Percentiles rank a stretch among this genome's conserved stretches.
These are phyloP conservation scores for Lagria hirta DNA, from an alignment of 2,888 invertebrate genomes.

Conservation along the genomic window DNA sequence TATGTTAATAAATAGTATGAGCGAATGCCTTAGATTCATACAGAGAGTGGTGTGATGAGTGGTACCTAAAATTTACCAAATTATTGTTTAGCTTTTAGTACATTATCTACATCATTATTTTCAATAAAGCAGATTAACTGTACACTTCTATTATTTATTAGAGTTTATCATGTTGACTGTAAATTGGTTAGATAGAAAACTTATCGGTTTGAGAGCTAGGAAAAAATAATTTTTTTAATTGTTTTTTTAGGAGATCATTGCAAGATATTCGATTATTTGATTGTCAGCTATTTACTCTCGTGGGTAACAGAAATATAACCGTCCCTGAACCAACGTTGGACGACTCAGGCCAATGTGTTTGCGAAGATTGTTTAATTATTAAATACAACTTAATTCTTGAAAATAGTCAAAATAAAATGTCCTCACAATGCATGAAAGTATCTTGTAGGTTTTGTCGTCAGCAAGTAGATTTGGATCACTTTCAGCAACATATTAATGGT, in stretches of 20 bases:
- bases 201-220: too few species aligned
- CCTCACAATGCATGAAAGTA: slow-evolving; percentile 15
- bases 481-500: slow-evolving; percentile 41
- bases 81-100: too few species aligned
- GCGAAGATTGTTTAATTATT: slow-evolving; percentile 48
- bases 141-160: too few species aligned
- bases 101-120: too few species aligned
- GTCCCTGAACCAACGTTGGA: slow-evolving; percentile 45
- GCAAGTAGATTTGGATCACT: slow-evolving; percentile 37
- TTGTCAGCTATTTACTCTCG: slow-evolving; percentile 44
- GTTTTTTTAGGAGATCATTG: slow-evolving; percentile 39
- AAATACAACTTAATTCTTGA: slow-evolving; percentile 40
- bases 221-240: neutral
- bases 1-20: too few species aligned
- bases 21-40: too few species aligned
- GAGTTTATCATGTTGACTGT: too few species aligned
- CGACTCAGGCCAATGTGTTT: slow-evolving; percentile 47
- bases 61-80: too few species aligned
- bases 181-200: too few species aligned
- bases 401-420: slow-evolving; percentile 16
- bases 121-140: too few species aligned
- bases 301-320: slow-evolving; percentile 41
- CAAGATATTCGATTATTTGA: slow-evolving; percentile 43
- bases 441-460: slow-evolving; percentile 28
- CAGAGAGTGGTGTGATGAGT: too few species aligned